Evolutionary conservation across 1,140 invertebrate species (phyloP), one percentile per base, ranked within the genome.

Genomic region (Helicorthomorpha holstii): DNA sequence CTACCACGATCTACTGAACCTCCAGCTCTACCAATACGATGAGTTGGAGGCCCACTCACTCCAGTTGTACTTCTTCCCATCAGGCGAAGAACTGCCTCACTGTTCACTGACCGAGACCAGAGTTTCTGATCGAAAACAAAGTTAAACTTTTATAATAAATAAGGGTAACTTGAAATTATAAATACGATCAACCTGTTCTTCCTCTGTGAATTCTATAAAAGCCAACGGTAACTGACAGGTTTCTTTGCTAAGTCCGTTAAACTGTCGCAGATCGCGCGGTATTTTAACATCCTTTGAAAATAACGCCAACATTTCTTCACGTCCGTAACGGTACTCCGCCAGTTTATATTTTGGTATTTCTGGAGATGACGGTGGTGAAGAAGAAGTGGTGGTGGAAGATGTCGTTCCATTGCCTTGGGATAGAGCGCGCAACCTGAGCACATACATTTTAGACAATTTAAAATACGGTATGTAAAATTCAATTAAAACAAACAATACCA

Each of bases 251-350:
- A 91, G 69, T 45, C 74, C 71, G 55, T 76, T 71, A 60, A 81
- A 76, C 52, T 71, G 70, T 26, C 75, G 64, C 46, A 86, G 67
- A 49, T 75, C 74, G 53, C 77, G 73, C n/a, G 83, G 82, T 50
- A 80, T 70, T 59, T 74, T 73, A 50, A 74, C 70, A 59, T 71
- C 74, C 58, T 77, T 76, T 58, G 84, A 77, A 62, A 80, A 89
- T 27, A 90, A 63, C 42, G 83, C 82, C 52, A 92, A 66, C 85
- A 92, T 88, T 63, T 91, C 86, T 69, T 92, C 87, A 57, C 85
- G 71, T 26, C 84, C 85, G 59, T 90, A 90, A 53, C 79, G 72
- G 74, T 80, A 75, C 57, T 85, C 80, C 58, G 82, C 81, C 50
- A 82, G 66, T 64, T 84, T 69, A 53, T 64, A 68, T 50, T 68